Evolutionary conservation across 2,797 vertebrate species (phyloP).

Genomic region (Pitangus sulphuratus): DNA sequence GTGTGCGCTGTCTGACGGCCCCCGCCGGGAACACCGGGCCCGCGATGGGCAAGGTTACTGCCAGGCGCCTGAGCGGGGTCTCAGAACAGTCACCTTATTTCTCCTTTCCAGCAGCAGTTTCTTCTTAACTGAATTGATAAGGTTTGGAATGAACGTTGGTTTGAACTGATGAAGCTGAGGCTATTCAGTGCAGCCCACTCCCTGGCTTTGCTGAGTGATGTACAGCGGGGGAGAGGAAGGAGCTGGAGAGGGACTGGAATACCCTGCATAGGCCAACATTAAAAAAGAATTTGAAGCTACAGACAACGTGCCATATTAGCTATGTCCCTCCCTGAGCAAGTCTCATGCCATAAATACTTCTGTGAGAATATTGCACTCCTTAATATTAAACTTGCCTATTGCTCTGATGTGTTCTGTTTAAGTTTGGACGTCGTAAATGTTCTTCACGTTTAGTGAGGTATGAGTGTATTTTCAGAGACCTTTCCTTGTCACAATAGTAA

Average conservation of each 20-base stretch:
- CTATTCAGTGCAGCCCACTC: not conserved
- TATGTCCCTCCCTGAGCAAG: not conserved
- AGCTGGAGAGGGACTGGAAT: not conserved
- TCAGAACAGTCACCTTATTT: not conserved
- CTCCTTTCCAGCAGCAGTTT: not conserved
- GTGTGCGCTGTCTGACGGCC: not conserved
- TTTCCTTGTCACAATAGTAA: not conserved
- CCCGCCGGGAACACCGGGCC: not conserved
- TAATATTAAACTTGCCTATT: not conserved
- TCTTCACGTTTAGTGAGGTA: not conserved
- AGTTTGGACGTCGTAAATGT: fast-evolving
- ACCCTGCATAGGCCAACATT: not conserved
- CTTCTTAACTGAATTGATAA: not conserved
- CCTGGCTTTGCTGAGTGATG: not conserved
- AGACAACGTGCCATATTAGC: fast-evolving
- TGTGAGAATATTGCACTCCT: not conserved
- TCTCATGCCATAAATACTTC: not conserved
- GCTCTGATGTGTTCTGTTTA: not conserved
- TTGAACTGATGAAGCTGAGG: not conserved
- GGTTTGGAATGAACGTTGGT: not conserved
- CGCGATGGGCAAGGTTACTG: not conserved
- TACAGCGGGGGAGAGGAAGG: not conserved
- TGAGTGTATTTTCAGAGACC: not conserved
- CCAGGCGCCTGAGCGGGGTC: not conserved
- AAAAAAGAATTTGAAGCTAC: not conserved